Base-by-base conservation (phyloP, 2,888 invertebrate genomes). In the Hydrotaea cyrtoneurina region DNA sequence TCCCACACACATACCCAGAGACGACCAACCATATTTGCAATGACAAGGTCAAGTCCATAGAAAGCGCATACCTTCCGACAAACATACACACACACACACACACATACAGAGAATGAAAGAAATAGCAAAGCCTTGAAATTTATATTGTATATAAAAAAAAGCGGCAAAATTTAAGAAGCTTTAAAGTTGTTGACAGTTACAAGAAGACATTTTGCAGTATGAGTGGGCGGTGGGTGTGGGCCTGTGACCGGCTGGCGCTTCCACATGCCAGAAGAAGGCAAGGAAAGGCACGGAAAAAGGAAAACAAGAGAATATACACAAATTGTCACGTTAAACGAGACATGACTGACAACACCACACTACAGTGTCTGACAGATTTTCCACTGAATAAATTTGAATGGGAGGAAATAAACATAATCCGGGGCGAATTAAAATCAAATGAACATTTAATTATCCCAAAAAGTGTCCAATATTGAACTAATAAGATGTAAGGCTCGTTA, bases 21-120 rank as follows among this genome's bases (percentile, higher is more conserved):
- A 21, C 43, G 31, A 10, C 26, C 23, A 59, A 78, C 23, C n/a
- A 69, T 59, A 43, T 36, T 78, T 81, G 23, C 62, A 75, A 78
- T 57, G 31, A 71, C 82, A 85, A 85, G 85, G 85, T 71, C 76
- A 80, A 73, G 74, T 66, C 72, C 31, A 31, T 57, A 53, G 26
- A 43, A 43, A 46, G 62, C 17, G n/a, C n/a, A n/a, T n/a, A n/a
- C n/a, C n/a, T n/a, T n/a, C n/a, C 8, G 15, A n/a, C 62, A 62
- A 3, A 26, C 36, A 31, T 0, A 8, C 62, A 62, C 23, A 26
- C 59, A 43, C 43, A 57, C 13, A 13, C 59, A 17, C 2, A 13
- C 59, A 59, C 21, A 23, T 15, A 26, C 17, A 23, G 26, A 59
- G 15, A n/a, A 59, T 26, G n/a, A 59, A 62, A 62, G 62, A 15